Percentiles rank a stretch among this genome's conserved stretches.
phyloP scores from a whole-genome alignment of 2,797 vertebrate species.

The Taeniopygia guttata region DNA sequence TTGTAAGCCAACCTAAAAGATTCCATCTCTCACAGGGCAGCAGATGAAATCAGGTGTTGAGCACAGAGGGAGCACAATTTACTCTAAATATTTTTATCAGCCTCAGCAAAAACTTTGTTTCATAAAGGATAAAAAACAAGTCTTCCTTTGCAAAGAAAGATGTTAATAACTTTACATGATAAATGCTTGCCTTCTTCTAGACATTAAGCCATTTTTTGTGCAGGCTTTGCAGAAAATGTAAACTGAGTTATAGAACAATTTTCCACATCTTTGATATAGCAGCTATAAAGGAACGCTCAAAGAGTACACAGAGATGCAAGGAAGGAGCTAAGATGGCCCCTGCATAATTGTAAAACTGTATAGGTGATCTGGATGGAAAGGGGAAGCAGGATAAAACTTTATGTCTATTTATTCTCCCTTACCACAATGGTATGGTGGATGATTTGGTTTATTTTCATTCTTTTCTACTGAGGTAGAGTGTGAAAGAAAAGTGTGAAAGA shows the following conservation, averaged over 20 bases:
- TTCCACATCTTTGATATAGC: conserved; percentile 79
- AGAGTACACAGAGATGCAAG: conserved; percentile 67
- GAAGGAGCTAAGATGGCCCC: conserved; percentile 48
- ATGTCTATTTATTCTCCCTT: background rate
- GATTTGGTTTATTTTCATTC: background rate
- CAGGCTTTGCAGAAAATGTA: conserved; percentile 76
- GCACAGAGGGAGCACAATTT: conserved; percentile 71
- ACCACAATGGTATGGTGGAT: background rate
- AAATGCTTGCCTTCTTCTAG: conserved; percentile 74
- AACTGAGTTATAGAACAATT: conserved; percentile 83
- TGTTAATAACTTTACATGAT: conserved; percentile 78
- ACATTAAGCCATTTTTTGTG: conserved; percentile 80
- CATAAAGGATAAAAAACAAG: conserved; percentile 54
- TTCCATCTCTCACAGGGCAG: conserved; percentile 70
- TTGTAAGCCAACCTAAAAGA: conserved; percentile 74
- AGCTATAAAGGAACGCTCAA: conserved; percentile 73
- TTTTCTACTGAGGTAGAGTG: background rate
- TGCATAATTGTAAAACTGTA: background rate
- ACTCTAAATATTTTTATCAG: conserved; percentile 66
- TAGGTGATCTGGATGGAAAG: background rate
- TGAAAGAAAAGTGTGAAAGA: background rate
- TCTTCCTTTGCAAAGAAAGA: conserved; percentile 48
- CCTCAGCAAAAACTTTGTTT: conserved; percentile 82
- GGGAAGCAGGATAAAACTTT: background rate
- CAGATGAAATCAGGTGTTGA: conserved; percentile 81